Evolutionary conservation across 2,888 invertebrate genomes (phyloP).

Genomic region (Endotricha flammealis): DNA sequence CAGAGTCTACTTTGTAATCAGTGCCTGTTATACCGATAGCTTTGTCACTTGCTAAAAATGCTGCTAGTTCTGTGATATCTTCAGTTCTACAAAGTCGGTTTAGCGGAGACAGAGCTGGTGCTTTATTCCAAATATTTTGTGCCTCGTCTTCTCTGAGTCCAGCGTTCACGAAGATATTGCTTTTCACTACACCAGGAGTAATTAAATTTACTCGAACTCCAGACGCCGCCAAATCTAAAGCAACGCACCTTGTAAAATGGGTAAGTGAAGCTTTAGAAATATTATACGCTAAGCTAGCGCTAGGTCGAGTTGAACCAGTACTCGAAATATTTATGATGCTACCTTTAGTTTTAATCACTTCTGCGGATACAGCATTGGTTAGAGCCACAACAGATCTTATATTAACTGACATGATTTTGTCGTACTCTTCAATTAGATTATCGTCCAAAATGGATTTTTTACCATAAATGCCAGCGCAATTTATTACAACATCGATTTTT

Average conservation of each 20-base stretch:
- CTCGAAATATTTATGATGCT: conserved; percentile 41
- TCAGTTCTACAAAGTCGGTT: conserved; percentile 26
- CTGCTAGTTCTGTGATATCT: conserved; percentile 35
- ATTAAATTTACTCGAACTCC: conserved; percentile 83
- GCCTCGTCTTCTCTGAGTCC: conserved; percentile 20
- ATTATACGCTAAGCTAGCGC: conserved; percentile 58
- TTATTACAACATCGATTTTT: conserved; percentile 38
- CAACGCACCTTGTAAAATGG: conserved; percentile 85
- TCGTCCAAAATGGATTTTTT: conserved; percentile 23
- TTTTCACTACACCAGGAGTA: conserved; percentile 82
- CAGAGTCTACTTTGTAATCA: conserved; percentile 28
- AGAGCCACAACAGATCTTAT: conserved; percentile 34
- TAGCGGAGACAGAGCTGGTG: conserved; percentile 17
- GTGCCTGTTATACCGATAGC: conserved; percentile 41
- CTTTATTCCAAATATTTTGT: conserved; percentile 18
- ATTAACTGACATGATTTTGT: conserved; percentile 33
- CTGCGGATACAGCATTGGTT: conserved; percentile 26
- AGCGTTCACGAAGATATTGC: conserved; percentile 27
- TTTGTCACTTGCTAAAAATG: conserved; percentile 40
- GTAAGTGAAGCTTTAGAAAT: conserved; percentile 85
- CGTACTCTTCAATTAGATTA: conserved; percentile 29
- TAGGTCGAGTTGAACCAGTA: conserved; percentile 13
- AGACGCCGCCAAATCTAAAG: conserved; percentile 79
- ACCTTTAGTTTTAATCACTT: conserved; percentile 32
- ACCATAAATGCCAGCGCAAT: conserved; percentile 32